Conservation (phyloP, 2,113 vertebrate species). For the Excalfactoria chinensis region DNA sequence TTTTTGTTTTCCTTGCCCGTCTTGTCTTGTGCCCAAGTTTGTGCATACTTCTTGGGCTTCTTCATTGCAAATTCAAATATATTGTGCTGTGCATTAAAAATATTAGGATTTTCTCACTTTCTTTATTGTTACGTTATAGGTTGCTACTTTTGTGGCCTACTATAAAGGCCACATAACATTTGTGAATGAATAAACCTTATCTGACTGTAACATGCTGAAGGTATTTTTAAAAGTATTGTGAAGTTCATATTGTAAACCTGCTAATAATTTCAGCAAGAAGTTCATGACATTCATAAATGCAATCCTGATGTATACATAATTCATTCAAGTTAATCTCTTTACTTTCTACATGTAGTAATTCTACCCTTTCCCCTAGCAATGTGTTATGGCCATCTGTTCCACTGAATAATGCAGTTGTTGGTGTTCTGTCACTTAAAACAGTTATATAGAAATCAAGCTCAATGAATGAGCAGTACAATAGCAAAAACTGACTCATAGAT, state of each 20-base stretch:
- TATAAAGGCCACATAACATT: not conserved
- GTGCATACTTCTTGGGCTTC: rapidly evolving
- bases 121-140: not conserved
- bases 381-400: not conserved
- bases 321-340: not conserved
- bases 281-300: not conserved
- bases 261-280: not conserved
- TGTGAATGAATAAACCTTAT: not conserved
- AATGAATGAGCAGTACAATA: not conserved
- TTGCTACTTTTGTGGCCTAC: not conserved
- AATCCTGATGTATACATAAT: not conserved
- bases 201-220: not conserved
- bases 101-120: not conserved
- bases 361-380: not conserved
- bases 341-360: not conserved
- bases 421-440: not conserved
- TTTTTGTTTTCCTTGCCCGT: not conserved
- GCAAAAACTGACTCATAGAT: not conserved
- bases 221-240: not conserved
- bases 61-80: not conserved
- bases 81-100: not conserved
- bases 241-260: not conserved
- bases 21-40: not conserved
- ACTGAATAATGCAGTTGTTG: not conserved
- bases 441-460: rapidly evolving